A percentile compares a stretch with the other conserved stretches of the same genome.
phyloP scores from a whole-genome alignment of 2,113 vertebrate genomes.

The Saccopteryx leptura region DNA sequence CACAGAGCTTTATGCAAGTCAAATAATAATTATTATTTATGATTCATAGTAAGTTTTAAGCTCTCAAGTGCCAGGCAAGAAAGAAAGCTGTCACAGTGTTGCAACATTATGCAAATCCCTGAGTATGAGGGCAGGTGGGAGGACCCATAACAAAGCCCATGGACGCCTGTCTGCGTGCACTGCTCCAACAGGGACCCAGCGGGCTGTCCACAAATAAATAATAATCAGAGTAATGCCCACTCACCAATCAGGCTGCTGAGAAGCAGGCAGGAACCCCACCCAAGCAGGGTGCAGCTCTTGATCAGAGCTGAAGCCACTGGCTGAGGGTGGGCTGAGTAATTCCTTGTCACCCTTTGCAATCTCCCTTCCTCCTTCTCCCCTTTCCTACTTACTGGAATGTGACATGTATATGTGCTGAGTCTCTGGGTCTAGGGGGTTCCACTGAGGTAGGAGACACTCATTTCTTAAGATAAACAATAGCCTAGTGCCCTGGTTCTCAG shows the following conservation, averaged over 20 bases:
- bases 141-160: slow-evolving; percentile 26
- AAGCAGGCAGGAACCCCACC: not conserved
- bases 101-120: slow-evolving; percentile 81
- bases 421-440: not conserved
- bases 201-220: slow-evolving; percentile 62
- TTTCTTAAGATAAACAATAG: not conserved
- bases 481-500: not conserved
- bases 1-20: slow-evolving; percentile 83
- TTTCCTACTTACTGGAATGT: not conserved
- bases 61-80: slow-evolving; percentile 83
- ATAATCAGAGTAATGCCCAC: slow-evolving; percentile 47
- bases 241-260: slow-evolving; percentile 51
- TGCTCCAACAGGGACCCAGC: not conserved
- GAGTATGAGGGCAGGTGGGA: slow-evolving; percentile 50
- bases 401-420: not conserved
- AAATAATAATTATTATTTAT: slow-evolving; percentile 84
- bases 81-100: slow-evolving; percentile 88
- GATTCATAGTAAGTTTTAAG: slow-evolving; percentile 83
- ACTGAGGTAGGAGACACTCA: not conserved
- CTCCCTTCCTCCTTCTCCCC: not conserved
- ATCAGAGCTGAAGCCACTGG: not conserved
- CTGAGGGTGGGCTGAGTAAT: rapidly evolving
- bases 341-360: too few species aligned
- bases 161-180: slow-evolving; percentile 43
- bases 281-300: not conserved